phyloP scores from a whole-genome alignment of 2,113 vertebrate species.

The Megaceryle maxima region DNA sequence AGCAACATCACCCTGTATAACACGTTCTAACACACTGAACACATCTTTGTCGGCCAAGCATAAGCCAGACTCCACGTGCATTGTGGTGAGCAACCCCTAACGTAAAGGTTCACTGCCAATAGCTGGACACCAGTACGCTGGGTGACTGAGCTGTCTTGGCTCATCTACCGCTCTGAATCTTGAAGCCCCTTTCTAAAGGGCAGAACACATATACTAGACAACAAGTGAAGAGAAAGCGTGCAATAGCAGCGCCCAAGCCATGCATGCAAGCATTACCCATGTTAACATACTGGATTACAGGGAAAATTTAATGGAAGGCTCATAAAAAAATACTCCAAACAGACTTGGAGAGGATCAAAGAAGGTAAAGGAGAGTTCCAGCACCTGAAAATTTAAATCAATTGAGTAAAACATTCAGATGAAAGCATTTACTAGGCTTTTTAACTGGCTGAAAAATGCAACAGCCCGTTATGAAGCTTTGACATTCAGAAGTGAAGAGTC shows the following conservation, averaged over 20 bases:
- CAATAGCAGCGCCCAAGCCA: neutral
- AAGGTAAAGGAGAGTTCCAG: neutral
- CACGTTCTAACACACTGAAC: neutral
- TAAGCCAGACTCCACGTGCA: fast-evolving
- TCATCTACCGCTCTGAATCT: neutral
- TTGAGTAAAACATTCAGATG: neutral
- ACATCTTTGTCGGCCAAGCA: fast-evolving
- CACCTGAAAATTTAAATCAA: neutral
- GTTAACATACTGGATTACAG: fast-evolving
- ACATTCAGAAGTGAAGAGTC: neutral
- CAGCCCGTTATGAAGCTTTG: fast-evolving
- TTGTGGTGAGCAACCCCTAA: neutral
- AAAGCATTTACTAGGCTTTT: fast-evolving
- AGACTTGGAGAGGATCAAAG: neutral
- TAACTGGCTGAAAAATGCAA: neutral
- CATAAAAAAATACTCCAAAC: neutral
- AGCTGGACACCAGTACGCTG: neutral
- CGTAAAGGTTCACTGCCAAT: fast-evolving
- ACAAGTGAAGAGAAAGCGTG: fast-evolving
- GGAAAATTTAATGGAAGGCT: neutral
- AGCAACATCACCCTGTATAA: fast-evolving
- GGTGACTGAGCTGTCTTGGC: neutral
- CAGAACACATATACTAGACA: neutral
- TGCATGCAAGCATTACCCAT: neutral
- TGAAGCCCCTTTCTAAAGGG: neutral